phyloP scores from a whole-genome alignment of 2,888 invertebrate genomes.

The Leucania comma region DNA sequence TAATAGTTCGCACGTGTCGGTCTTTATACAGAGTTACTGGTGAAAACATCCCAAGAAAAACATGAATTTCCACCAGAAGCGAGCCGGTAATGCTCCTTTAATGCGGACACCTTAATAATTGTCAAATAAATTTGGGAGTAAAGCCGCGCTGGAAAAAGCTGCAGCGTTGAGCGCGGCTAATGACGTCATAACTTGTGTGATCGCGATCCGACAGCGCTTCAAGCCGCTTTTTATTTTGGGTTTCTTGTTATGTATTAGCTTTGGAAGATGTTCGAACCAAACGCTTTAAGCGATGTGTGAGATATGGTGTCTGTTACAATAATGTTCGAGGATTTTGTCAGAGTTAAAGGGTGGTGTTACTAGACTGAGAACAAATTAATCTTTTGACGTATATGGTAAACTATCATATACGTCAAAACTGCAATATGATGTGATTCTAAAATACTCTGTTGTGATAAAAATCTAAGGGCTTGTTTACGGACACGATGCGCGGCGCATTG shows the following conservation, averaged over 20 bases:
- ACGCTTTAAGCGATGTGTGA: slow-evolving; percentile 60
- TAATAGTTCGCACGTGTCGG: slow-evolving; percentile 90
- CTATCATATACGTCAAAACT: slow-evolving; percentile 6
- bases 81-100: slow-evolving; percentile 82
- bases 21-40: slow-evolving; percentile 85
- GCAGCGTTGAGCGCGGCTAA: slow-evolving; percentile 82
- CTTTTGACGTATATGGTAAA: background rate
- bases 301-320: slow-evolving; percentile 55
- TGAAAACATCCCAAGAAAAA: slow-evolving; percentile 89
- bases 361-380: slow-evolving; percentile 21
- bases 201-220: slow-evolving; percentile 68
- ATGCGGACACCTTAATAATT: slow-evolving; percentile 86
- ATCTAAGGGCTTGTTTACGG: too few species aligned
- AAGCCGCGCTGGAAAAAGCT: slow-evolving; percentile 80
- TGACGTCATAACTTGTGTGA: slow-evolving; percentile 82
- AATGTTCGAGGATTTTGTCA: slow-evolving; percentile 45
- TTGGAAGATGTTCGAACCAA: slow-evolving; percentile 49
- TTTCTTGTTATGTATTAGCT: slow-evolving; percentile 58
- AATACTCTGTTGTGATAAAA: too few species aligned
- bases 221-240: slow-evolving; percentile 67
- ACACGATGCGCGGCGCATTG: too few species aligned
- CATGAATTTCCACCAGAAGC: slow-evolving; percentile 84
- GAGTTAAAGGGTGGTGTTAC: slow-evolving; percentile 24
- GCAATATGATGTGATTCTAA: background rate
- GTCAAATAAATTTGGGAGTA: slow-evolving; percentile 85